Conservation (phyloP, 2,113 vertebrate genomes). For the Leptosomus discolor region DNA sequence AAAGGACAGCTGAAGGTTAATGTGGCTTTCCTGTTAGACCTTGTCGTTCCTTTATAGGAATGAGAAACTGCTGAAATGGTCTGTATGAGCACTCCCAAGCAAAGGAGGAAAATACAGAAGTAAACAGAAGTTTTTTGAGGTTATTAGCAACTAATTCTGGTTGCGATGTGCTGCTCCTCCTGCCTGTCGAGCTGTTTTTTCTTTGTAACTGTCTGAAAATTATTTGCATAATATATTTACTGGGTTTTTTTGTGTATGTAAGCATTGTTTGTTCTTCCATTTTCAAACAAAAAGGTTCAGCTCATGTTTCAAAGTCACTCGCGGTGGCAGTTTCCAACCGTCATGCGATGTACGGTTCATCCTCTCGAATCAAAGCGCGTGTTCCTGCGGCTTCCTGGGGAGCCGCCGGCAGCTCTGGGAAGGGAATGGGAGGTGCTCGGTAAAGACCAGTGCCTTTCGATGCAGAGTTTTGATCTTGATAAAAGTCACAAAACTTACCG, state of each 20-base stretch:
- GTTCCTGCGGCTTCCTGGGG: background rate
- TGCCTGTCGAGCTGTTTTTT: background rate
- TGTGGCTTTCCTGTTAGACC: background rate
- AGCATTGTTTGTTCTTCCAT: background rate
- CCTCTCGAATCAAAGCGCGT: background rate
- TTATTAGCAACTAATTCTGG: background rate
- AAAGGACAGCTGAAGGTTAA: background rate
- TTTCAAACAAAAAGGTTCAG: background rate
- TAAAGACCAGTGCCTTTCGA: fast-evolving
- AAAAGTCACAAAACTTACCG: background rate
- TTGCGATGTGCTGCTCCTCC: background rate
- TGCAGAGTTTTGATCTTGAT: background rate
- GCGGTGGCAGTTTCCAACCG: background rate
- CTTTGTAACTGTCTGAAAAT: background rate
- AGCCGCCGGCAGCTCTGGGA: background rate
- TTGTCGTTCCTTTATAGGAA: background rate
- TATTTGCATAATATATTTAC: background rate
- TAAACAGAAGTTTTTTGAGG: conserved; percentile 5
- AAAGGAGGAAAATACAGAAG: background rate
- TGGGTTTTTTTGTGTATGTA: background rate
- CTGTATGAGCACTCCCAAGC: background rate
- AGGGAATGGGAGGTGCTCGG: background rate
- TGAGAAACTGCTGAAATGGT: background rate
- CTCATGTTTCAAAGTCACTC: background rate
- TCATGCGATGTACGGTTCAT: background rate